Conservation (phyloP, 2,113 vertebrate species). For the Nesogale talazaci region DNA sequence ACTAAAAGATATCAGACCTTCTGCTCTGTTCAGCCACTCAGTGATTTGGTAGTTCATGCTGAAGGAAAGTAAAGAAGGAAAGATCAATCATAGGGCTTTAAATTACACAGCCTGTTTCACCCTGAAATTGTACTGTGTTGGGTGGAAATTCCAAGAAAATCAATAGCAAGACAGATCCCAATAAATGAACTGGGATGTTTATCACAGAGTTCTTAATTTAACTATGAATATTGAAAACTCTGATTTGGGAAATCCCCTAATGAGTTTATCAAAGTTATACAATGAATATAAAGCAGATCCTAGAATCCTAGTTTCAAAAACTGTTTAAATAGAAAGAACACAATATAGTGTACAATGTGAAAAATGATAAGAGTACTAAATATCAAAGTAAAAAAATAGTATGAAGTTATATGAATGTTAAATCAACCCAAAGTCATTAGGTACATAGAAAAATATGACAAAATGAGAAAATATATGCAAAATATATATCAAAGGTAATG, state of each 20-base stretch:
- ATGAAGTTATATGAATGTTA: background rate
- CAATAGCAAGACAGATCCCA: background rate
- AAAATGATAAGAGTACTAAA: background rate
- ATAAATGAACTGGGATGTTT: accelerated
- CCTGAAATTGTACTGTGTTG: background rate
- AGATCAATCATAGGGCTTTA: too few relatives aligned
- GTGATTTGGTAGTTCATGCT: background rate
- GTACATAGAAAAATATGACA: background rate
- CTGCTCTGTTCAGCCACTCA: too few relatives aligned
- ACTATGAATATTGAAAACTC: background rate
- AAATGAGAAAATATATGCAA: background rate
- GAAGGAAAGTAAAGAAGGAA: too few relatives aligned
- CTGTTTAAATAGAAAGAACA: background rate
- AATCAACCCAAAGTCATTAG: background rate
- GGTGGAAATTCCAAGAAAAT: background rate
- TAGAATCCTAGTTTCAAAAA: background rate
- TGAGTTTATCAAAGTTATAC: background rate
- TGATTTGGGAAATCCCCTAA: background rate
- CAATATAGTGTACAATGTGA: background rate
- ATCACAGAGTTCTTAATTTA: background rate
- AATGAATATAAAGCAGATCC: background rate
- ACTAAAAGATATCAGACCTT: background rate
- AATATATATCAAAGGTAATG: background rate
- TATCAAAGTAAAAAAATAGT: background rate
- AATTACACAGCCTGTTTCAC: accelerated